Evolutionary conservation across 1,140 invertebrate species (phyloP).

Genomic region (Aphelenchoides fujianensis): DNA sequence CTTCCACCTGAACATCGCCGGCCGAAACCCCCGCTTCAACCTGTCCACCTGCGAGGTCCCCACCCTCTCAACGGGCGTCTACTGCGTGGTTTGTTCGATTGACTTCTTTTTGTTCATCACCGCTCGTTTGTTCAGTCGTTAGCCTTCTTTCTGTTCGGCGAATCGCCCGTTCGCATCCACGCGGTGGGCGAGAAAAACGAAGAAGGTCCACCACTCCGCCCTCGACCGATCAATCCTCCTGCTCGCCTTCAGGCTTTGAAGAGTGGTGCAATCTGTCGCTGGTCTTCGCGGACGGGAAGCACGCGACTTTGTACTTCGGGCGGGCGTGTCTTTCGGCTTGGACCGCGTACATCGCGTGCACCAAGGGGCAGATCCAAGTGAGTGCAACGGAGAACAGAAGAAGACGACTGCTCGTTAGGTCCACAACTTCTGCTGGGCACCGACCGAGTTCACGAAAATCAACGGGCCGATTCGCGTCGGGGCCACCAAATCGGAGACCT

Average conservation of each 20-base stretch:
- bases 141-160: constrained; percentile 16
- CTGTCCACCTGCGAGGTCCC: background rate
- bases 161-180: constrained; percentile 15
- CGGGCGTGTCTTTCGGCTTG: background rate
- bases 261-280: constrained; percentile 15
- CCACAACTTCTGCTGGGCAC: constrained; percentile 16
- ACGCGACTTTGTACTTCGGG: constrained; percentile 16
- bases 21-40: background rate
- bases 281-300: constrained; percentile 1
- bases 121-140: too few relatives aligned
- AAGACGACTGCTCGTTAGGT: constrained; percentile 15
- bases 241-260: constrained; percentile 14
- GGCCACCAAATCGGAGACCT: constrained; percentile 6
- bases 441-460: background rate
- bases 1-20: constrained; percentile 13
- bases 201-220: background rate
- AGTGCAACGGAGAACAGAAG: constrained; percentile 6
- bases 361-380: constrained; percentile 15
- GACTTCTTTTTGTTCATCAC: too few relatives aligned
- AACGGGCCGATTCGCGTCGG: background rate
- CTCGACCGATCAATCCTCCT: too few relatives aligned
- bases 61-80: constrained; percentile 10
- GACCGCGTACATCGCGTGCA: background rate
- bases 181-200: constrained; percentile 16
- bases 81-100: too few relatives aligned